Evolutionary conservation across 2,113 vertebrate species (phyloP), one percentile per base, ranked within the genome.

Genomic region (Ramphastos sulfuratus): DNA sequence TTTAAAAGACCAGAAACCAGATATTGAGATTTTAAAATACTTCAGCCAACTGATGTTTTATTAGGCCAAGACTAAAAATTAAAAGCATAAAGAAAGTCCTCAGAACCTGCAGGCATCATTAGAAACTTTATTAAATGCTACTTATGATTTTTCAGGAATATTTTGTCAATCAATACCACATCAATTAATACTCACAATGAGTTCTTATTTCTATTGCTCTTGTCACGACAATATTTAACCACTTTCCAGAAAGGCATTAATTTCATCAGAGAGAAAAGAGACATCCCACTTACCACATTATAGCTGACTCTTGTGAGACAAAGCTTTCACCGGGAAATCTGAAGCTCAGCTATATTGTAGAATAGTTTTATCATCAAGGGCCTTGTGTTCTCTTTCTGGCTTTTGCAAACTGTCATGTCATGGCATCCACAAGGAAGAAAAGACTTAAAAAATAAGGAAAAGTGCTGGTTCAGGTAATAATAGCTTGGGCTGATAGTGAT

Each of bases 111-210:
- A 90, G 72, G 10, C 35, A 74, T 69, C 44, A 70, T 92, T 93
- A 80, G 23, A 74, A 81, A 25, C 33, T 92, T 93, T 92, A 94
- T 91, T 94, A 96, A 94, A 91, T 88, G 25, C 5, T 75, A 76
- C 69, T 89, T 7, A 12, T 66, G 70, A 90, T 78, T 94, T 59
- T 82, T 94, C 65, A 82, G n/a, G 91, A 96, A 93, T 93, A 82
- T 88, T 89, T 63, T 85, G 24, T 92, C 81, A 88, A 6, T 81
- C 54, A 52, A 54, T 72, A 35, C 11, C 78, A 13, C 18, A 46
- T 5, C n/a, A 80, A 72, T 44, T 69, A 90, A 82, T 82, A n/a
- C 21, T 76, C 9, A 37, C 37, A 37, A 33, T 42, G 42, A 42
- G 42, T 42, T 42, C 35, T 78, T 90, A 64, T 80, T 10, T 23